Evolutionary conservation across 2,888 invertebrate species (phyloP), one percentile per base, ranked within the genome.

Genomic region (Andrena fulva): DNA sequence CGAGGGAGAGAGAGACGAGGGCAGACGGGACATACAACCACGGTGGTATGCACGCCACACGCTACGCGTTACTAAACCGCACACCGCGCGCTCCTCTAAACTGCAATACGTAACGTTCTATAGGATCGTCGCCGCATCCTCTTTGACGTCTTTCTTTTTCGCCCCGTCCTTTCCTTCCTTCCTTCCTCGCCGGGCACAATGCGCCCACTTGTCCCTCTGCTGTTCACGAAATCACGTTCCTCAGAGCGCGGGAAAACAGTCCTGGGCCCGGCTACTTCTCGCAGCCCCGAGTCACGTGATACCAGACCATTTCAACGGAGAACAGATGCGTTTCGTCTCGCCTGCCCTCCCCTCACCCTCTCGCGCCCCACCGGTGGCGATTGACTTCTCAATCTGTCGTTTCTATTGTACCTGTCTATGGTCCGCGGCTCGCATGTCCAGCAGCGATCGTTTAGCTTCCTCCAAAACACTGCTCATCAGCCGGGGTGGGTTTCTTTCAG

Each of bases 21-120:
- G 27, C 63, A 68, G 80, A 76, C 73, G 81, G 59, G 73, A 74
- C 84, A 76, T 63, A 76, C 79, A 84, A 77, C 72, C 68, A 77
- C 87, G 87, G 85, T 87, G 90, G 90, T 89, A 90, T 90, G 89
- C 90, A 88, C 89, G 88, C 90, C 88, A 89, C 84, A 86, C 88
- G 87, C 87, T 88, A 74, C 84, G 87, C 85, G 85, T 86, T 87
- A 78, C 78, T 56, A 82, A 85, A 62, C 78, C 87, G 85, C 87
- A 85, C 87, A 85, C 87, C 72, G 70, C 71, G 79, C 76, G 73
- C 72, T 67, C 66, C 64, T 70, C 71, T 82, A 76, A 82, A 60
- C 74, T 74, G 73, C 82, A 76, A 77, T 72, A 66, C 52, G 52
- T 73, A 67, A 71, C 68, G 80, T 76, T 72, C 62, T 67, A 77